A percentile compares a stretch with the other conserved stretches of the same genome.
Conservation (phyloP, 53 echinoderm and acorn worm genomes). For the Holothuria leucospilota region DNA sequence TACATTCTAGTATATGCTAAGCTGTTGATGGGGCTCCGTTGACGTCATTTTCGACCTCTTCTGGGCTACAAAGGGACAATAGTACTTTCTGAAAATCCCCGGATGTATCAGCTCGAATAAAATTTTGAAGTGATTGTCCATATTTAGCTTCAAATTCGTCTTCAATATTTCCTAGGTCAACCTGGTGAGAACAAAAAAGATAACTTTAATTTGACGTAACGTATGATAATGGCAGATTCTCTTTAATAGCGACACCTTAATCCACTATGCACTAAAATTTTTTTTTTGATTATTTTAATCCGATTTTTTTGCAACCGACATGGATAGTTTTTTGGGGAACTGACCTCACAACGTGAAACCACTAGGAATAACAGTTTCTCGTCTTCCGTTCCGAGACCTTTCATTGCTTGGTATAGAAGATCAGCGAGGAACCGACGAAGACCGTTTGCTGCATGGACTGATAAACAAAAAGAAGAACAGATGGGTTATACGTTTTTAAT, state of each 20-base stretch:
- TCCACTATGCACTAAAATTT: background rate
- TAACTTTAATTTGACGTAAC: background rate
- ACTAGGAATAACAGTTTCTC: constrained; percentile 4
- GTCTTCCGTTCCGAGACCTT: constrained; percentile 9
- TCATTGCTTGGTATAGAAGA: constrained; percentile 19
- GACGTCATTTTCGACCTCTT: too few relatives aligned
- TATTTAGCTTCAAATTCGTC: constrained; percentile 18
- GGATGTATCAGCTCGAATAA: constrained; percentile 15
- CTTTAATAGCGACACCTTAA: background rate
- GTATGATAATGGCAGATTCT: too few relatives aligned
- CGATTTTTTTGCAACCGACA: too few relatives aligned
- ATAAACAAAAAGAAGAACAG: too few relatives aligned
- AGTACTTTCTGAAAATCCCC: constrained; percentile 42
- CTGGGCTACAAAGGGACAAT: constrained; percentile 9
- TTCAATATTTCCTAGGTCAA: constrained; percentile 36
- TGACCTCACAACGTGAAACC: constrained; percentile 23
- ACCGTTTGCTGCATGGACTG: background rate
- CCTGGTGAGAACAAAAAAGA: background rate
- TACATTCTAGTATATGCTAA: too few relatives aligned
- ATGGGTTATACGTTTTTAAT: too few relatives aligned
- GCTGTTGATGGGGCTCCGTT: too few relatives aligned
- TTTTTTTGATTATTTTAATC: too few relatives aligned
- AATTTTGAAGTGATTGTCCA: background rate
- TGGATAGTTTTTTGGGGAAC: too few relatives aligned
- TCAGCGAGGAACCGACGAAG: background rate